Percentiles rank a stretch among this genome's conserved stretches.
phyloP scores from a whole-genome alignment of 2,888 invertebrate genomes.

The Acleris literana region DNA sequence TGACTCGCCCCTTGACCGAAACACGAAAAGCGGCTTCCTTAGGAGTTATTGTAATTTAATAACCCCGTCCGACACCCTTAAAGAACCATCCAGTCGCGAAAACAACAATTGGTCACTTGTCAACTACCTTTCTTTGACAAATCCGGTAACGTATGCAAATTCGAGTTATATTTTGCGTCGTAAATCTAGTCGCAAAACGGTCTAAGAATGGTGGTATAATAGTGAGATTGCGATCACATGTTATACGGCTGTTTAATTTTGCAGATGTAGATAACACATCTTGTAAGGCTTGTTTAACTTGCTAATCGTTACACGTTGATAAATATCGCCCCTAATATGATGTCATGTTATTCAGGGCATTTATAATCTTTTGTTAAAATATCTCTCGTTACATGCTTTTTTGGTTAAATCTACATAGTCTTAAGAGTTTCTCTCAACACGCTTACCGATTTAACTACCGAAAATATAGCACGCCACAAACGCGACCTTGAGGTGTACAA shows the following conservation, averaged over 20 bases:
- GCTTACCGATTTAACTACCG: constrained; percentile 10
- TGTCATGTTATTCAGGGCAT: not conserved
- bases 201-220: constrained; percentile 42
- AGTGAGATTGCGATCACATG: constrained; percentile 57
- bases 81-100: constrained; percentile 64
- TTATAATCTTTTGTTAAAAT: not conserved
- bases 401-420: not conserved
- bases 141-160: constrained; percentile 54
- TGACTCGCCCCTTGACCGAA: constrained; percentile 41
- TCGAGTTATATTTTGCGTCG: constrained; percentile 59
- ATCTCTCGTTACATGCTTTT: too few species aligned
- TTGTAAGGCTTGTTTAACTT: constrained; percentile 74
- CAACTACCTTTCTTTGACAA: constrained; percentile 59
- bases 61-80: constrained; percentile 60
- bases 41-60: constrained; percentile 79
- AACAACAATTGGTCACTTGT: constrained; percentile 78
- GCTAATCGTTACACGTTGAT: constrained; percentile 73
- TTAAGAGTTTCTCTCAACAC: not conserved
- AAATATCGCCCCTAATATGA: constrained; percentile 54
- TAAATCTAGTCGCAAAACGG: constrained; percentile 60
- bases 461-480: constrained; percentile 38
- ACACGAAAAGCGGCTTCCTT: constrained; percentile 41
- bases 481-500: constrained; percentile 76
- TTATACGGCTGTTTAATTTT: constrained; percentile 38
- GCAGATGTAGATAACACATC: constrained; percentile 49